Evolutionary conservation across 2,797 vertebrate genomes (phyloP).

Genomic region (Gallinago solitaria): DNA sequence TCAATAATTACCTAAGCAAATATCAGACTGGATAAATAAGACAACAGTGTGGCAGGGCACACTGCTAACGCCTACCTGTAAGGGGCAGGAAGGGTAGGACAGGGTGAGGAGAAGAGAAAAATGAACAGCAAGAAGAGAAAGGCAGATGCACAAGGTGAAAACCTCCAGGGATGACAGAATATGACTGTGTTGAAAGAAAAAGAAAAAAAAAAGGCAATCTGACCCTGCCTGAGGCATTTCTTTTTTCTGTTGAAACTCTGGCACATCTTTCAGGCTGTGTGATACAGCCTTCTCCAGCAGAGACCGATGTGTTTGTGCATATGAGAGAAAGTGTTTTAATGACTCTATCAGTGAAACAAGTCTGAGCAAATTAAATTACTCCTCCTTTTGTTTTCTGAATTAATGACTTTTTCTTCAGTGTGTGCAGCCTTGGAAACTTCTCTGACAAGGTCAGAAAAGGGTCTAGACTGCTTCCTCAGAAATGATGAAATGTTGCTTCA

Average conservation of each 20-base stretch:
- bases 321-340: conserved; percentile 21
- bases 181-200: not conserved
- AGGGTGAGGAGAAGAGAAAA: not conserved
- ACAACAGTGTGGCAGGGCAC: not conserved
- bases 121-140: not conserved
- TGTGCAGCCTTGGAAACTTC: not conserved
- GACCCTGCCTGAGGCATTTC: not conserved
- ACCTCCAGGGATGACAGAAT: not conserved
- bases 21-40: not conserved
- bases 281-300: not conserved
- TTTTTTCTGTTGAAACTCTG: not conserved
- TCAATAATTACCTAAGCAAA: not conserved
- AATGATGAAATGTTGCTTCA: not conserved
- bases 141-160: not conserved
- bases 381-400: conserved; percentile 57
- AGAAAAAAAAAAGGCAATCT: not conserved
- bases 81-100: not conserved
- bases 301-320: not conserved
- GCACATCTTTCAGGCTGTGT: not conserved
- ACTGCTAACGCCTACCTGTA: not conserved
- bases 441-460: not conserved
- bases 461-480: not conserved
- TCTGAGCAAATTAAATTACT: conserved; percentile 68
- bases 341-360: conserved; percentile 41
- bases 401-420: conserved; percentile 32